Conservation (phyloP, 1,140 invertebrate species). For the Ylistrum balloti region DNA sequence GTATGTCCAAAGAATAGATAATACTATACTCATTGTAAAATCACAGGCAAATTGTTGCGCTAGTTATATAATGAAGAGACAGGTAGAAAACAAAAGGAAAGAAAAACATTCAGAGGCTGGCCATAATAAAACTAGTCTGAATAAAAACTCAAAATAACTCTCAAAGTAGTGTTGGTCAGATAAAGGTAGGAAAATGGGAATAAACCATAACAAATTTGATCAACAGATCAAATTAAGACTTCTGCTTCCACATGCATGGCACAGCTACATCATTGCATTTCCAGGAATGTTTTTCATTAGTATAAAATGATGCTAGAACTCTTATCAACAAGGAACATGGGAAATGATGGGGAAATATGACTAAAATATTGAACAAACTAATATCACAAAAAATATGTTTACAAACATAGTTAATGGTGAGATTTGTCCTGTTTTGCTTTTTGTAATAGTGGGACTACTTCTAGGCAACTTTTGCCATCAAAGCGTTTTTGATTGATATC, state of each 20-base stretch:
- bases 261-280: constrained; percentile 31
- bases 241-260: not conserved
- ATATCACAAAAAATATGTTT: constrained; percentile 27
- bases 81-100: constrained; percentile 16
- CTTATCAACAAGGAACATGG: not conserved
- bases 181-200: not conserved
- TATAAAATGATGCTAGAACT: constrained; percentile 28
- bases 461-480: not conserved
- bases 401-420: not conserved
- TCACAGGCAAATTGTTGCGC: constrained; percentile 26
- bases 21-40: constrained; percentile 40
- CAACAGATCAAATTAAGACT: constrained; percentile 24
- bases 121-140: constrained; percentile 7
- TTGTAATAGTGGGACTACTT: constrained; percentile 8
- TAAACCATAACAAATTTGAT: not conserved
- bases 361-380: not conserved
- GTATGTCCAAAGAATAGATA: not conserved
- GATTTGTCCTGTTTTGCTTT: constrained; percentile 15
- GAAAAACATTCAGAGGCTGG: not conserved
- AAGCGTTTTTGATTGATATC: constrained; percentile 4
- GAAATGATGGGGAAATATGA: constrained; percentile 1
- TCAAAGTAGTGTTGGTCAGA: constrained; percentile 23
- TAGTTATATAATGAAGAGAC: constrained; percentile 8
- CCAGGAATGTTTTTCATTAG: constrained; percentile 38
- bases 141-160: constrained; percentile 31